phyloP scores from a whole-genome alignment of 1,140 invertebrate species.

The Argopecten irradians region DNA sequence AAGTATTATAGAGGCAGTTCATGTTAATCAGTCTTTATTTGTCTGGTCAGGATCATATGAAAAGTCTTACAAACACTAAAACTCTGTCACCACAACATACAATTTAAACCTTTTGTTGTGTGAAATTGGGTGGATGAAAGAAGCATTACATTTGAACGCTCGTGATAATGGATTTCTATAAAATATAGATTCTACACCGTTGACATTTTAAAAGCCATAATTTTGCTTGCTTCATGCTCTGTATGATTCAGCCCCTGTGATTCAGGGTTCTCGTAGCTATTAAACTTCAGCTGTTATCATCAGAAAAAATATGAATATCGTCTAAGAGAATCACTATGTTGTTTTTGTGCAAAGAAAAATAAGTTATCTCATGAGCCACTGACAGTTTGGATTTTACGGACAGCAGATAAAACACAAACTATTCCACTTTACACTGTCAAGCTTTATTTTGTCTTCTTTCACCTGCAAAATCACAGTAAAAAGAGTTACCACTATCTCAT shows the following conservation, averaged over 20 bases:
- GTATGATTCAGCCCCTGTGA: background rate
- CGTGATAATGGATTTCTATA: background rate
- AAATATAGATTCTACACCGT: background rate
- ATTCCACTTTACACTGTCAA: background rate
- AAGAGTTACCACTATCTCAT: background rate
- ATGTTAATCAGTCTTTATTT: too few relatives aligned
- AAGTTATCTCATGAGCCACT: background rate
- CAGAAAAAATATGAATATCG: background rate
- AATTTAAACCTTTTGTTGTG: too few relatives aligned
- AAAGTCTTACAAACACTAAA: too few relatives aligned
- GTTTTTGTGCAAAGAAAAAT: background rate
- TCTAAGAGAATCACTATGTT: background rate
- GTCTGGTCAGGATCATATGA: too few relatives aligned
- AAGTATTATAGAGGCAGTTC: too few relatives aligned
- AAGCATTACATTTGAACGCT: background rate
- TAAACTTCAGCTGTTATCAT: background rate
- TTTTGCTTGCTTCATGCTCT: too few relatives aligned
- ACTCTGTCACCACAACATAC: too few relatives aligned
- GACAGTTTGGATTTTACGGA: background rate
- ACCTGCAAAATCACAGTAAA: background rate
- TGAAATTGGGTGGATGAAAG: too few relatives aligned
- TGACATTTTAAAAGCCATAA: constrained; percentile 33
- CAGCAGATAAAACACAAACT: background rate
- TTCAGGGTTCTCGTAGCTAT: background rate
- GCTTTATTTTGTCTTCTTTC: background rate